These are phyloP conservation scores for Hemibagrus guttatus DNA, from an alignment of 2,797 vertebrate species.

Conservation along the genomic window DNA sequence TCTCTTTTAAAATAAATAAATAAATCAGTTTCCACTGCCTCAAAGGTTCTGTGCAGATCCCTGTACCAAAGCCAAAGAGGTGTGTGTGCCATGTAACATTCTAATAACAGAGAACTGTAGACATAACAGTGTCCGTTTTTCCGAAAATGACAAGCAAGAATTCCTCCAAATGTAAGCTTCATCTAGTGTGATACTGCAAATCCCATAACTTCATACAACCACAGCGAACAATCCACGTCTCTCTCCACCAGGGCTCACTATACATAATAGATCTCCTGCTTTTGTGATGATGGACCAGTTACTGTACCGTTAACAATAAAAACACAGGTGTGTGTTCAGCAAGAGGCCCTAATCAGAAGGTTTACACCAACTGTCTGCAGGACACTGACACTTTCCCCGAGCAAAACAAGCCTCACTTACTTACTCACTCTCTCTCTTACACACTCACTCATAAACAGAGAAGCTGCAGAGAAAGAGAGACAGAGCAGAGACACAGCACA, in stretches of 20 bases:
- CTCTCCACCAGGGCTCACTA: slow-evolving; percentile 53
- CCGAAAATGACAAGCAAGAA: not conserved
- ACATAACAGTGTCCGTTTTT: not conserved
- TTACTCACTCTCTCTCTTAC: not conserved
- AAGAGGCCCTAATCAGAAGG: slow-evolving; percentile 54
- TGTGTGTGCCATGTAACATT: not conserved
- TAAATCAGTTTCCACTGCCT: not conserved
- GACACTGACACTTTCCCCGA: slow-evolving; percentile 36
- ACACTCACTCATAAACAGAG: not conserved
- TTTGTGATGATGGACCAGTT: slow-evolving; percentile 58
- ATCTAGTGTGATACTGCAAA: slow-evolving; percentile 17
- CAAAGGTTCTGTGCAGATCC: not conserved
- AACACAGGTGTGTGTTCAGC: slow-evolving; percentile 70
- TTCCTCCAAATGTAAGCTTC: not conserved
- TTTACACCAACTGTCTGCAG: slow-evolving; percentile 57
- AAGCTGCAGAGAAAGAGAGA: slow-evolving; percentile 35
- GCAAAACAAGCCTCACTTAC: slow-evolving; percentile 24
- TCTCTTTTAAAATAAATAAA: not conserved
- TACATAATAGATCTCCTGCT: slow-evolving; percentile 59
- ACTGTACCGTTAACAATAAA: slow-evolving; percentile 60
- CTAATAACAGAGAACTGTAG: not conserved
- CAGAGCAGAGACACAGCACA: slow-evolving; percentile 49
- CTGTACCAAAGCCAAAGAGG: not conserved
- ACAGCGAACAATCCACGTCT: slow-evolving; percentile 45
- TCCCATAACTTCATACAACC: slow-evolving; percentile 32